Conservation (phyloP, 2,888 invertebrate species). For the Branchipolynoe longqiensis region DNA sequence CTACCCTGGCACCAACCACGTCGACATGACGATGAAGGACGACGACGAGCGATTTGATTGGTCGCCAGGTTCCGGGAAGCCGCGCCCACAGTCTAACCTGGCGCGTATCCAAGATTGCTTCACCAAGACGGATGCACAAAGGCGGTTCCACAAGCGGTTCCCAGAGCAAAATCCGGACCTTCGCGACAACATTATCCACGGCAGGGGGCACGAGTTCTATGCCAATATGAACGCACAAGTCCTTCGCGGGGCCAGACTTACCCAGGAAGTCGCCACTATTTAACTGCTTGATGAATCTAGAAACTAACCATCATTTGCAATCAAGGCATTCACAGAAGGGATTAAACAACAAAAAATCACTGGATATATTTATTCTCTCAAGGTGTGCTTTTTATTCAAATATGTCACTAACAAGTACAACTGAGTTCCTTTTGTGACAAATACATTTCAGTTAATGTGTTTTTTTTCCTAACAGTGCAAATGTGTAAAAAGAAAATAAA, state of each 20-base stretch:
- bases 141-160: slow-evolving; percentile 75
- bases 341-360: too few species aligned
- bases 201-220: slow-evolving; percentile 78
- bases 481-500: too few species aligned
- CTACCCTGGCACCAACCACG: slow-evolving; percentile 71
- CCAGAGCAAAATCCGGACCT: slow-evolving; percentile 78
- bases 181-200: slow-evolving; percentile 74
- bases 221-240: slow-evolving; percentile 77
- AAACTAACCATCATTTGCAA: too few species aligned
- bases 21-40: slow-evolving; percentile 66
- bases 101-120: slow-evolving; percentile 77
- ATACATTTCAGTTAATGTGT: too few species aligned
- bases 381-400: too few species aligned
- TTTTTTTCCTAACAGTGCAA: too few species aligned
- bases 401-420: too few species aligned
- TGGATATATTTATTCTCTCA: too few species aligned
- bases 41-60: slow-evolving; percentile 75
- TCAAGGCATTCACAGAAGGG: too few species aligned
- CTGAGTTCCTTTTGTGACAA: too few species aligned
- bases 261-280: too few species aligned
- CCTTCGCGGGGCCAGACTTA: slow-evolving; percentile 75
- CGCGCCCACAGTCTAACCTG: slow-evolving; percentile 76
- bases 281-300: too few species aligned
- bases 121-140: slow-evolving; percentile 73
- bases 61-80: slow-evolving; percentile 74